Evolutionary conservation across 2,888 invertebrate species (phyloP).

Genomic region (Oscheius sp.): DNA sequence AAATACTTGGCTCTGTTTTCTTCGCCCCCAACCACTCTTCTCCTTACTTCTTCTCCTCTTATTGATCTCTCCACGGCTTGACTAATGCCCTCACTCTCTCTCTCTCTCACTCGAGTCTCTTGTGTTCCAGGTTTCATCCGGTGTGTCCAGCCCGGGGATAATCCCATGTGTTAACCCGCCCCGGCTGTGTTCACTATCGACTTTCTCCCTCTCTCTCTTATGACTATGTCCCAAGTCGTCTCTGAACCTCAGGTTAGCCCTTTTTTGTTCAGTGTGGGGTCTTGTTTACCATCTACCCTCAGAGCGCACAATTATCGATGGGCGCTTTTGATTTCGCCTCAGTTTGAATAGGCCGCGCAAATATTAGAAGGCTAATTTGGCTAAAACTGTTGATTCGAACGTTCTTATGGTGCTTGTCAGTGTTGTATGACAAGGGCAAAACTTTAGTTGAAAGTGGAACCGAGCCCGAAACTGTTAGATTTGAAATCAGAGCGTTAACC

Average conservation of each 20-base stretch:
- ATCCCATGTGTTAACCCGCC: neutral
- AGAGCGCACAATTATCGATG: too few relatives aligned
- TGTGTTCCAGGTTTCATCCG: slow-evolving; percentile 31
- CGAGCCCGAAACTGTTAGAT: too few relatives aligned
- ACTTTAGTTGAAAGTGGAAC: too few relatives aligned
- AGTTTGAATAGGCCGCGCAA: neutral
- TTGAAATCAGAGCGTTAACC: too few relatives aligned
- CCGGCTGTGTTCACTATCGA: neutral
- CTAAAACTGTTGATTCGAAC: too few relatives aligned
- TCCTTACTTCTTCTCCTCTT: slow-evolving; percentile 1
- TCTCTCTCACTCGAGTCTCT: too few relatives aligned
- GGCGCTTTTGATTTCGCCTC: neutral
- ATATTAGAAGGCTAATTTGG: neutral
- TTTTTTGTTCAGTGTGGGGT: neutral
- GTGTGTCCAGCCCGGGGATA: neutral
- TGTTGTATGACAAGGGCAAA: too few relatives aligned
- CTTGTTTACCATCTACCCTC: neutral
- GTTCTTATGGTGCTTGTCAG: too few relatives aligned
- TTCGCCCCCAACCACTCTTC: too few relatives aligned
- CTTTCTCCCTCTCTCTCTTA: slow-evolving; percentile 8
- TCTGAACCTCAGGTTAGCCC: slow-evolving; percentile 34
- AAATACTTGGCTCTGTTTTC: neutral
- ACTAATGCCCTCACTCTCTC: slow-evolving; percentile 2
- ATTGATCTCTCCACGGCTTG: slow-evolving; percentile 12
- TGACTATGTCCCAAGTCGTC: slow-evolving; percentile 40